Evolutionary conservation across 1,140 invertebrate species (phyloP), one percentile per base, ranked within the genome.

Genomic region (Megathymus violae): DNA sequence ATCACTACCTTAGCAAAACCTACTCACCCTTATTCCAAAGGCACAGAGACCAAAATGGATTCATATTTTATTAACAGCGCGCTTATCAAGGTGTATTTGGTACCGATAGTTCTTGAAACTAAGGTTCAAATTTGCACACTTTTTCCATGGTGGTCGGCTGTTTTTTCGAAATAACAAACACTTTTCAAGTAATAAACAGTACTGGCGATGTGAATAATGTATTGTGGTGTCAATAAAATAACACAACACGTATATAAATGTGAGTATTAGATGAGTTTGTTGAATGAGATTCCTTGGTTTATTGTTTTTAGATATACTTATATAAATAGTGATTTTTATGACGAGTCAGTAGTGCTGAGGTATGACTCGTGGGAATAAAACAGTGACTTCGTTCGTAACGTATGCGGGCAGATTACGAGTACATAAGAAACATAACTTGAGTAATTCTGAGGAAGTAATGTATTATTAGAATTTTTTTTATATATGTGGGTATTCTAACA

Each of bases 121-220:
- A 56, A 56, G 52, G 52, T 56, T 43, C 22, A 44, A 41, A 44
- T 31, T 56, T 11, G 22, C 13, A 40, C 25, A 58, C 17, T n/a
- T 58, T 34, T 44, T 34, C 9, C 9, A 15, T 17, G 15, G 17
- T 19, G 14, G 5, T 22, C 10, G 40, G 38, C 54, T 13, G 14
- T 58, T 58, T 58, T 56, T 58, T 15, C 15, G 14, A 58, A 58
- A 58, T 58, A n/a, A n/a, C n/a, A n/a, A n/a, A 58, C 54, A 58
- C 22, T 40, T 40, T 54, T 41, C 34, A 46, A 34, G 41, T 34
- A 58, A 58, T 58, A 58, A 58, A 58, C 54, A 58, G 52, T 44
- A 44, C 52, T 11, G 25, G 6, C 40, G 41, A 58, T 58, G 41
- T 58, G 54, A 58, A 58, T 58, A 58, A 58, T 58, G 54, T 58